Percentiles rank a stretch among this genome's conserved stretches.
Evolutionary conservation across 2,888 invertebrate genomes (phyloP).

Genomic region (Acronicta psi): DNA sequence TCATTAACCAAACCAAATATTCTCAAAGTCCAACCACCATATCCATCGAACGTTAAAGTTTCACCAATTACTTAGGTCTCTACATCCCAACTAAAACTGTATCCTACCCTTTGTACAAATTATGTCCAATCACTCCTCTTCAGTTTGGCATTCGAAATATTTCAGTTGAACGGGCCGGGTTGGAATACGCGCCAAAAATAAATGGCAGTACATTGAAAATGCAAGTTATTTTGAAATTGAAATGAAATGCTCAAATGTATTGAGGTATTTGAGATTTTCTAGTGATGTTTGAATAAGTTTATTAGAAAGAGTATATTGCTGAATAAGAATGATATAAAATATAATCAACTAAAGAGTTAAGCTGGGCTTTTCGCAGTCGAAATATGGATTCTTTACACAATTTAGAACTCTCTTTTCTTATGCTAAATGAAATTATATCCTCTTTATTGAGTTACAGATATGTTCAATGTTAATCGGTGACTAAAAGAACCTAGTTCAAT

Average conservation of each 20-base stretch:
- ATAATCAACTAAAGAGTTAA: no score
- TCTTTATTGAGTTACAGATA: no score
- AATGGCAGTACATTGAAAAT: constrained; percentile 17
- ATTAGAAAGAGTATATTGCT: no score
- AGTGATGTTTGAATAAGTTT: no score
- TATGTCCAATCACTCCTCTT: constrained; percentile 45
- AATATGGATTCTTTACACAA: no score
- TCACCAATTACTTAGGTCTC: constrained; percentile 30
- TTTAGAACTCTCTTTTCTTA: no score
- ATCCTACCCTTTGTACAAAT: constrained; percentile 47
- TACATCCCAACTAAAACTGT: constrained; percentile 20
- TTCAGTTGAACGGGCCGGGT: constrained; percentile 18
- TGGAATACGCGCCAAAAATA: constrained; percentile 14
- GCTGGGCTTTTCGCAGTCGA: no score
- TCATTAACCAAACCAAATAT: neutral
- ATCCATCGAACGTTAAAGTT: constrained; percentile 19
- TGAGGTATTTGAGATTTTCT: neutral
- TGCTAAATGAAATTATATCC: no score
- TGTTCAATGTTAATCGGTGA: no score
- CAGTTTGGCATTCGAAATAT: constrained; percentile 33
- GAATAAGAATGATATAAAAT: no score
- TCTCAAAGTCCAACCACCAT: constrained; percentile 6
- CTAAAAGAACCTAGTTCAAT: no score
- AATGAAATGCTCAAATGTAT: neutral
- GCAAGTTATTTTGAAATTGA: constrained; percentile 1